phyloP scores from a whole-genome alignment of 2,888 invertebrate genomes.

The Xestia rhomboidea region DNA sequence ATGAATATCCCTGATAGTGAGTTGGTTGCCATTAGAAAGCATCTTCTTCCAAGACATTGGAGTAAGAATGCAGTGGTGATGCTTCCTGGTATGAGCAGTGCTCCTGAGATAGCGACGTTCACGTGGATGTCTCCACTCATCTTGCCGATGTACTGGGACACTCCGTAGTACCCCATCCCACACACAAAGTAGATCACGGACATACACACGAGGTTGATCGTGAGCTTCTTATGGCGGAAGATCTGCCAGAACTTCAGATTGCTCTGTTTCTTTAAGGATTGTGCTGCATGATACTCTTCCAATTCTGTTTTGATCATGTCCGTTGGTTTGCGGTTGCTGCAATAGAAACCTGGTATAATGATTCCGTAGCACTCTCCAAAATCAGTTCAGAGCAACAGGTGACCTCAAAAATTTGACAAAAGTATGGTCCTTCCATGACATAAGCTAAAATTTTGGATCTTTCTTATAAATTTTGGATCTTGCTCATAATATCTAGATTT shows the following conservation, averaged over 20 bases:
- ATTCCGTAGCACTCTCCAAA: neutral
- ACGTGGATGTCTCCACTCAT: constrained; percentile 94
- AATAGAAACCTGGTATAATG: constrained; percentile 55
- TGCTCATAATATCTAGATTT: neutral
- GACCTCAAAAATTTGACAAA: neutral
- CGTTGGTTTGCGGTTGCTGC: constrained; percentile 73
- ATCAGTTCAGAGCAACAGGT: neutral
- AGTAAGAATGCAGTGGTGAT: constrained; percentile 90
- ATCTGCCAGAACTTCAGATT: constrained; percentile 80
- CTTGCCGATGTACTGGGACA: constrained; percentile 94
- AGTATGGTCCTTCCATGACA: neutral
- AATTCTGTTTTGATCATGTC: constrained; percentile 76
- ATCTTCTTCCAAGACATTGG: constrained; percentile 91
- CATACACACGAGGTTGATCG: constrained; percentile 92
- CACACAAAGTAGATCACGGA: constrained; percentile 94
- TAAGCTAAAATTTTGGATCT: neutral
- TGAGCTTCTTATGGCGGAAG: constrained; percentile 86
- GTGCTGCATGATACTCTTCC: constrained; percentile 69
- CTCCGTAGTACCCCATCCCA: constrained; percentile 96
- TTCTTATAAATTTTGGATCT: neutral
- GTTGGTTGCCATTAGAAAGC: constrained; percentile 91
- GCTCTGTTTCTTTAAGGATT: constrained; percentile 43
- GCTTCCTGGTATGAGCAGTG: constrained; percentile 92
- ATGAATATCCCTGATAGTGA: constrained; percentile 80
- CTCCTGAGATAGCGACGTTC: constrained; percentile 94